Evolutionary conservation across 2,888 invertebrate species (phyloP), one percentile per base, ranked within the genome.

Genomic region (Danaus chrysippus): DNA sequence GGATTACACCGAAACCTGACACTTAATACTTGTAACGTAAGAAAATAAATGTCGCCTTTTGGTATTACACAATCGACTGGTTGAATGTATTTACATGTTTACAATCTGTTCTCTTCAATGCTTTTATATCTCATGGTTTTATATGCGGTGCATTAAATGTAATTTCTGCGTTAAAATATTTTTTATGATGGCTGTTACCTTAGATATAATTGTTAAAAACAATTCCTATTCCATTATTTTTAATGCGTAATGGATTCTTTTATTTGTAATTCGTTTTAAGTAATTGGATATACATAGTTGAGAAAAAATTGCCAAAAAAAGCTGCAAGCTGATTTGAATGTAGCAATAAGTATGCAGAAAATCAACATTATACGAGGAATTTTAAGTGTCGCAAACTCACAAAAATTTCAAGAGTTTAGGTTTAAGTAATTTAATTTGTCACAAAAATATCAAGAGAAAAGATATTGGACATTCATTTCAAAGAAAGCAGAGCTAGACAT

Each of bases 1-100:
- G 54, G 62, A 62, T 65, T 60, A 58, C 65, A 60, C 57, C 49
- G 59, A 62, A 62, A 62, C 57, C 65, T 44, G 15, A 17, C 2
- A 15, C 49, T 6, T 49, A 49, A 49, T 49, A 15, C 49, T 49
- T 17, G 49, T 17, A 17, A 49, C 15, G 11, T 10, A 17, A 17
- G 11, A 8, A 10, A 17, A 17, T 15, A 49, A 17, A 17, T 49
- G 15, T 49, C 11, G 15, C 17, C 11, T 49, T 49, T 10, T 10
- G 17, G 15, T 17, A 10, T 17, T 49, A 49, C 12, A 43, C 10
- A 49, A 17, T 17, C 10, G 10, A 12, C 17, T 49, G 15, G n/a
- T 17, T 17, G 15, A 49, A 17, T 13, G 9, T 46, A 13, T 46
- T 46, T 15, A 46, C n/a, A 49, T n/a, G 3, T 49, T 49, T 17